These are phyloP conservation scores for Furcula furcula DNA, from an alignment of 2,888 invertebrate genomes.

Conservation along the genomic window DNA sequence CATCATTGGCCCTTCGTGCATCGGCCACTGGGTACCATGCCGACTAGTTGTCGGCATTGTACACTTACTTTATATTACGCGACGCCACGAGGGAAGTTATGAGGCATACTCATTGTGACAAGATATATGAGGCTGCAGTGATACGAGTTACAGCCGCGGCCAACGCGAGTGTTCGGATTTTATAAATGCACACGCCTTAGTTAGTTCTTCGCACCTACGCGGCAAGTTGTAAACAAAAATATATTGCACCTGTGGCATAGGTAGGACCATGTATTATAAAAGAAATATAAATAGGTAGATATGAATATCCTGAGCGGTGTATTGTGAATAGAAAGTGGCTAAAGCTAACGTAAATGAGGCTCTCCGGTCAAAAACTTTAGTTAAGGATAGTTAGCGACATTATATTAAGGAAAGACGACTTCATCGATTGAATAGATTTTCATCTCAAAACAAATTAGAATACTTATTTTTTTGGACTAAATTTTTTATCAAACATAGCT, in stretches of 20 bases:
- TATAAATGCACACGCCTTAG: constrained; percentile 18
- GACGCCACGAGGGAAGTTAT: constrained; percentile 24
- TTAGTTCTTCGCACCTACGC: constrained; percentile 14
- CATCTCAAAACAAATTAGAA: too few relatives aligned
- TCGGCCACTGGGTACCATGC: constrained; percentile 24
- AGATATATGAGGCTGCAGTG: constrained; percentile 18
- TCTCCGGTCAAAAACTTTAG: too few relatives aligned
- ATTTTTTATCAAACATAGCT: too few relatives aligned
- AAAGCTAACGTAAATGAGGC: too few relatives aligned
- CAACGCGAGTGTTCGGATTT: constrained; percentile 21
- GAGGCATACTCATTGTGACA: constrained; percentile 23
- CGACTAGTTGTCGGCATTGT: constrained; percentile 33
- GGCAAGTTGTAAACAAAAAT: constrained; percentile 14
- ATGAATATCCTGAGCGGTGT: too few relatives aligned
- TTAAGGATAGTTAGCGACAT: too few relatives aligned
- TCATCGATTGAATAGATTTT: too few relatives aligned
- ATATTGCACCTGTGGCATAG: too few relatives aligned
- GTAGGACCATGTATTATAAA: background rate
- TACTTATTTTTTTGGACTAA: too few relatives aligned
- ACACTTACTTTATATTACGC: constrained; percentile 30
- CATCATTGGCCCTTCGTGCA: constrained; percentile 40
- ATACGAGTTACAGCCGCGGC: constrained; percentile 13
- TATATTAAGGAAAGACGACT: too few relatives aligned
- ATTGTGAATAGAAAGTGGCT: too few relatives aligned
- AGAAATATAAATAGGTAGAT: too few relatives aligned